Evolutionary conservation across 2,888 invertebrate species (phyloP).

Genomic region (Plemyria rubiginata): DNA sequence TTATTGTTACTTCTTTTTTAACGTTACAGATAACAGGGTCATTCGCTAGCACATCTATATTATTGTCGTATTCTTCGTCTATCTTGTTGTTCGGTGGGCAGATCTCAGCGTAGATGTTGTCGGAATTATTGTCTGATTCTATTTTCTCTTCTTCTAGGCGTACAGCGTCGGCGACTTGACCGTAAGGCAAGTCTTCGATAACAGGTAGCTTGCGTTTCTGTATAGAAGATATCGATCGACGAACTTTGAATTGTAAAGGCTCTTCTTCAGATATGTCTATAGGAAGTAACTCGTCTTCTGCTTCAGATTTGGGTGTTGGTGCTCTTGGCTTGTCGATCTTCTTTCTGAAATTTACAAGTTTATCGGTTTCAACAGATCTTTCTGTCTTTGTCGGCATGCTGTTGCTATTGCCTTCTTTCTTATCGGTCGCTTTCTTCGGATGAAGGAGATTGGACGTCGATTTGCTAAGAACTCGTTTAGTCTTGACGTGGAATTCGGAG

Average conservation of each 20-base stretch:
- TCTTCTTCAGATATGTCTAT: constrained; percentile 78
- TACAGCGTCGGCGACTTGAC: constrained; percentile 88
- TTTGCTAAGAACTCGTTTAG: constrained; percentile 86
- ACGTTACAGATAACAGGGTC: constrained; percentile 81
- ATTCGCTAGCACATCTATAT: constrained; percentile 74
- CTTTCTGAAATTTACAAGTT: constrained; percentile 75
- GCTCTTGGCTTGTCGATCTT: constrained; percentile 80
- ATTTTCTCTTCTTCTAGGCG: constrained; percentile 73
- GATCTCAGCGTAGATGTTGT: constrained; percentile 90
- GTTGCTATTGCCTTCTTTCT: constrained; percentile 79
- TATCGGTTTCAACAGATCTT: constrained; percentile 66
- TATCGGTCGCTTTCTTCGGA: constrained; percentile 82
- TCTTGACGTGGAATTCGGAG: constrained; percentile 89
- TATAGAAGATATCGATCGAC: constrained; percentile 82
- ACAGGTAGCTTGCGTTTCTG: constrained; percentile 82
- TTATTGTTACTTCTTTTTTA: constrained; percentile 77
- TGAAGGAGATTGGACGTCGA: constrained; percentile 87
- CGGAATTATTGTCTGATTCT: constrained; percentile 76
- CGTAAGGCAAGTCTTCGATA: constrained; percentile 88
- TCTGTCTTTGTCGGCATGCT: constrained; percentile 82
- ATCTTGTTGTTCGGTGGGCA: constrained; percentile 78
- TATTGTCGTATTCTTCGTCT: constrained; percentile 78
- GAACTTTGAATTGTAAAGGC: constrained; percentile 75
- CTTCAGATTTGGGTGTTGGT: constrained; percentile 76
- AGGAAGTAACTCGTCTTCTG: constrained; percentile 68